Base-by-base conservation (phyloP, 2,797 vertebrate species). In the Onychomys torridus region DNA sequence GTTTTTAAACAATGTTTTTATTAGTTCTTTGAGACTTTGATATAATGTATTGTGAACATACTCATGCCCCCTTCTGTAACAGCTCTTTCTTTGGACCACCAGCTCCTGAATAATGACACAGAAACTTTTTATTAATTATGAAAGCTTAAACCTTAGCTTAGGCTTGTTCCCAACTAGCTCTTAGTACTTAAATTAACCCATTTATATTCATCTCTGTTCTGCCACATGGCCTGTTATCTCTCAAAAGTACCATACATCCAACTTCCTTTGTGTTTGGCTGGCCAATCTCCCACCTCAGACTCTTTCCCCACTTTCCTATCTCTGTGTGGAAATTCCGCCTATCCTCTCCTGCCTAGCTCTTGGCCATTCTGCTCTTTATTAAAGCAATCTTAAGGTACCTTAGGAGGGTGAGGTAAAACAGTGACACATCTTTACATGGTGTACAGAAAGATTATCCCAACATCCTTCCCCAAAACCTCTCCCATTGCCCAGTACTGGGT, bases 251-350 rank as follows among this genome's bases (percentile, higher is more conserved):
- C 34, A 69, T n/a, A 69, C 67, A 69, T 69, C 16, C 16, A 17
- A 69, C 34, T 69, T 69, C 3, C 34, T 69, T 16, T 7, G 34
- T 69, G 67, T 69, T 69, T n/a, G n/a, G 16, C 16, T 69, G 32
- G 14, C 67, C 0, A n/a, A 69, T 69, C 34, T 69, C 67, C 34
- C 16, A n/a, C 17, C 34, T 69, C 17, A 13, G 52, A 52, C 14
- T 52, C 52, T 52, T 52, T 52, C 52, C 67, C 67, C n/a, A 3
- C 16, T 6, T 69, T 69, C 67, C 17, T 69, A n/a, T n/a, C 67
- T 69, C 67, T 69, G 67, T 7, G n/a, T 0, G 16, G 34, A n/a
- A 19, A 16, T n/a, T 6, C 34, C 3, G 1, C 0, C 67, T 69
- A n/a, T 17, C 6, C 34, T 69, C 1, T 69, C 16, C 16, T n/a